phyloP scores from a whole-genome alignment of 2,113 vertebrate genomes.

The Trachemys scripta region DNA sequence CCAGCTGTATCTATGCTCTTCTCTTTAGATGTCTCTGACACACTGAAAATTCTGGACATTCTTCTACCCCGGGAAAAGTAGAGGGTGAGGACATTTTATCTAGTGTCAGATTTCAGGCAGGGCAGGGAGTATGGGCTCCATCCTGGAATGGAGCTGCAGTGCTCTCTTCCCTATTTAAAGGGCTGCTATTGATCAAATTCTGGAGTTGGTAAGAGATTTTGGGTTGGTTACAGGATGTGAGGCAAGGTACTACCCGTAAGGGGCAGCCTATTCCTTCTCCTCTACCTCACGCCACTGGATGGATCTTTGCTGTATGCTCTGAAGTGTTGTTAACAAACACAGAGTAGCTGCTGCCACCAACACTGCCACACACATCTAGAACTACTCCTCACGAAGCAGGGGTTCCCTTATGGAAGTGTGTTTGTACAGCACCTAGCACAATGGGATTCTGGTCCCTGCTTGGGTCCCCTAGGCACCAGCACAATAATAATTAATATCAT shows the following conservation, averaged over 20 bases:
- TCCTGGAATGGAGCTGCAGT: background rate
- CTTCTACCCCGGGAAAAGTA: background rate
- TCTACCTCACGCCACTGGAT: background rate
- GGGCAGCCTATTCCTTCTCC: background rate
- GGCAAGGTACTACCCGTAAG: background rate
- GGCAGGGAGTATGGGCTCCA: background rate
- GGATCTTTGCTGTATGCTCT: rapidly evolving
- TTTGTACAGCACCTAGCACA: background rate
- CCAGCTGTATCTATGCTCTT: background rate
- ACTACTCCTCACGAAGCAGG: background rate
- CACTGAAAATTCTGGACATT: background rate
- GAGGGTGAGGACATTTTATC: background rate
- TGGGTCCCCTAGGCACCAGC: background rate
- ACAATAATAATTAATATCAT: background rate
- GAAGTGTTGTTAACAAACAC: background rate
- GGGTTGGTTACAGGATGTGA: background rate
- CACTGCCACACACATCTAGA: background rate
- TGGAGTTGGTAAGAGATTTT: background rate
- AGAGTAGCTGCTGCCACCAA: background rate
- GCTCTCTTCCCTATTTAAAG: background rate
- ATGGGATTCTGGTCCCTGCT: background rate
- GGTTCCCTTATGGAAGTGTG: background rate
- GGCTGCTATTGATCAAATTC: background rate
- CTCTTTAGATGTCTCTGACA: background rate
- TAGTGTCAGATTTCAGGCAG: background rate